A percentile compares a stretch with the other conserved stretches of the same genome.
phyloP scores from a whole-genome alignment of 2,113 vertebrate species.

The Leptobrachium ailaonicum region DNA sequence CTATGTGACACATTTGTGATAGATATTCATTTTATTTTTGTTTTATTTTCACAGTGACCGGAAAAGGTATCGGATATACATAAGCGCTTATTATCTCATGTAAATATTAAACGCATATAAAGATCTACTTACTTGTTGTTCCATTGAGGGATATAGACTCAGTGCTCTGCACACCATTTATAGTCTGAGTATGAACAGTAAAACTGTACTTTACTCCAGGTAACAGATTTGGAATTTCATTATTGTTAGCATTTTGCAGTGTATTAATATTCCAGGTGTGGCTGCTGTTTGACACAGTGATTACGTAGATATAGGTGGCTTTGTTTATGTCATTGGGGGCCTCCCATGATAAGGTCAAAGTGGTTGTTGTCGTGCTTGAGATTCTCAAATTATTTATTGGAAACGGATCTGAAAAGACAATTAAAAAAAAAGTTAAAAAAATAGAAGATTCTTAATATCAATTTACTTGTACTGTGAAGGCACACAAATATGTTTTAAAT shows the following conservation, averaged over 20 bases:
- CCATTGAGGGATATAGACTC: neutral
- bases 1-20: no score
- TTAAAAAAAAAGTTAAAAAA: neutral
- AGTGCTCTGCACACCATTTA: neutral
- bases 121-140: constrained; percentile 21
- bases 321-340: neutral
- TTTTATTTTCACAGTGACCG: no score
- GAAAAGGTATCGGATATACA: no score
- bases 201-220: constrained; percentile 22
- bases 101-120: no score
- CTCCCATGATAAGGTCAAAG: constrained; percentile 40
- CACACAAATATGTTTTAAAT: no score
- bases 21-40: no score
- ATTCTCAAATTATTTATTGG: accelerated
- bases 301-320: neutral
- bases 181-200: neutral
- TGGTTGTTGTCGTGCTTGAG: neutral
- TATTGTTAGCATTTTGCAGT: neutral
- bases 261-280: neutral
- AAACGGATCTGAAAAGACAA: constrained; percentile 17
- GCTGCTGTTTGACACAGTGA: neutral
- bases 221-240: neutral
- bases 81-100: no score
- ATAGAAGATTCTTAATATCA: no score
- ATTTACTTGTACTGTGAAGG: no score